Percentiles rank a stretch among this genome's conserved stretches.
phyloP scores from a whole-genome alignment of 2,113 vertebrate genomes.

The Chrysemys picta region DNA sequence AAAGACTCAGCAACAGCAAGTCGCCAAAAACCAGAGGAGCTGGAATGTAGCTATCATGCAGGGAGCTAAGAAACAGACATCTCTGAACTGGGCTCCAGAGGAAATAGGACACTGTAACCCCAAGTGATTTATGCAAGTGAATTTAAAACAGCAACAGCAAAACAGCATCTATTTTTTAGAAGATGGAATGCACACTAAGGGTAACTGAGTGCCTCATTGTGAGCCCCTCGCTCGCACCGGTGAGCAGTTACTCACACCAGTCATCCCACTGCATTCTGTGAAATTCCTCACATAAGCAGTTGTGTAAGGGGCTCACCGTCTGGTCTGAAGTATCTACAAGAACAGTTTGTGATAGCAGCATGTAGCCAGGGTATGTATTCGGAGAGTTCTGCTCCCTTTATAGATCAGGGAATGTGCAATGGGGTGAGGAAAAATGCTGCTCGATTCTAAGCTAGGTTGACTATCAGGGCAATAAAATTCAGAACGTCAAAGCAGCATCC shows the following conservation, averaged over 20 bases:
- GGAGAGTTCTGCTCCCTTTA: not conserved
- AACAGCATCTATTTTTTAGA: not conserved
- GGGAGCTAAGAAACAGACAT: not conserved
- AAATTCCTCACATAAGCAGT: not conserved
- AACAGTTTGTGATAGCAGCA: not conserved
- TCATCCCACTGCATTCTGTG: not conserved
- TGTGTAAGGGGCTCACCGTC: not conserved
- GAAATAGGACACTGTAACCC: slow-evolving; percentile 15
- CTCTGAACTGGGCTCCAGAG: slow-evolving; percentile 25
- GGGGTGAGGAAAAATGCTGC: not conserved
- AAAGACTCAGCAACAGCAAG: not conserved
- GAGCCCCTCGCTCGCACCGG: not conserved
- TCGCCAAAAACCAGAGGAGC: not conserved
- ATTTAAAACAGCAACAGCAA: not conserved
- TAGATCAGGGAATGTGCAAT: not conserved
- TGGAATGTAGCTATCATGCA: not conserved
- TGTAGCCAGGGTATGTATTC: not conserved
- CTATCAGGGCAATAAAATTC: slow-evolving; percentile 9
- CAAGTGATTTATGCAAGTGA: slow-evolving; percentile 20
- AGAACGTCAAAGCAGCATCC: not conserved
- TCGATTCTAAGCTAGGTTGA: slow-evolving; percentile 33
- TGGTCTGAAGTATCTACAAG: not conserved
- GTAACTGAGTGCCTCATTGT: not conserved
- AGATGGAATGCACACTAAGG: not conserved
- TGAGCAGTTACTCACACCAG: not conserved